phyloP scores from a whole-genome alignment of 2,113 vertebrate species.

The Hippocampus abdominalis region DNA sequence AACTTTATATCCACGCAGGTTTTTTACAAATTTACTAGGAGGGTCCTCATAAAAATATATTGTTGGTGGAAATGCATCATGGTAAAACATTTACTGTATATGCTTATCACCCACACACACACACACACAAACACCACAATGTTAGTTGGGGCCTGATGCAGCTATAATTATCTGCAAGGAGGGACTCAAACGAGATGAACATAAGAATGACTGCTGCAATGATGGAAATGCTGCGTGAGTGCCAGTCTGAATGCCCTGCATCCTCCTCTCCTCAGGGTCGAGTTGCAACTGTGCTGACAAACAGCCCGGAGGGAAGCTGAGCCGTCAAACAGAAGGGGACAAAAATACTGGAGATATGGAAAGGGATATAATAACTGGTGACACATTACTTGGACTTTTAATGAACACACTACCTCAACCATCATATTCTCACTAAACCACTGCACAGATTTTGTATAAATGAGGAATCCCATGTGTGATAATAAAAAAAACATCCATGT shows the following conservation, averaged over 20 bases:
- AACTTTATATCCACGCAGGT: neutral
- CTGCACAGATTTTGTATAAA: too few species aligned
- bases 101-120: too few species aligned
- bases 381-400: conserved; percentile 15
- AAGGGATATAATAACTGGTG: conserved; percentile 18
- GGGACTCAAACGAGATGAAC: neutral
- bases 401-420: neutral
- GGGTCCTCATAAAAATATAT: neutral
- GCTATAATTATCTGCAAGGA: conserved; percentile 3
- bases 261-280: conserved; percentile 20
- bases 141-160: neutral
- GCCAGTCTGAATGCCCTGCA: conserved; percentile 3
- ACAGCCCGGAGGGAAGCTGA: conserved; percentile 21
- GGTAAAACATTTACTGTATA: neutral
- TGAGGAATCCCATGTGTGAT: too few species aligned
- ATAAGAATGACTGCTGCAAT: conserved; percentile 9
- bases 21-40: neutral
- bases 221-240: conserved; percentile 21
- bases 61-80: neutral
- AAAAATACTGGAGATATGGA: conserved; percentile 14
- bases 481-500: too few species aligned
- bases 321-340: conserved; percentile 1
- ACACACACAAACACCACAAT: neutral
- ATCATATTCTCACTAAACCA: too few species aligned
- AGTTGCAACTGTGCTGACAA: conserved; percentile 49